Conservation (phyloP, 2,797 vertebrate genomes). For the Alca torda region DNA sequence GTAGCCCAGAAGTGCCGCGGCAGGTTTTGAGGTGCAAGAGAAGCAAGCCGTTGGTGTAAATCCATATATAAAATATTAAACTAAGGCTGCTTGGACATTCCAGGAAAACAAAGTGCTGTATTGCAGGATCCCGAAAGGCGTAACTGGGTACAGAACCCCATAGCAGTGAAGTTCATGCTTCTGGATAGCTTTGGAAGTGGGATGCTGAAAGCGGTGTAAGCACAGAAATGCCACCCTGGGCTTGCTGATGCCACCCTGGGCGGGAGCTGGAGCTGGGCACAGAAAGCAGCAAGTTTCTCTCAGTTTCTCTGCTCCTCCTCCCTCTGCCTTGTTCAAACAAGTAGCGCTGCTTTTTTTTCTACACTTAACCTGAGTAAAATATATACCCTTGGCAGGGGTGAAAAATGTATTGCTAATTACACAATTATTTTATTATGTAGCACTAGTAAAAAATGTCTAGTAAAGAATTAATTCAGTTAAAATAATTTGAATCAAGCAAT, state of each 20-base stretch:
- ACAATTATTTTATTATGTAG: conserved; percentile 81
- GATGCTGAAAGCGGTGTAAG: not conserved
- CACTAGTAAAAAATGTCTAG: conserved; percentile 79
- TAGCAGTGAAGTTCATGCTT: fast-evolving
- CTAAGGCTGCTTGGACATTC: not conserved
- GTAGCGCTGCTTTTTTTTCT: conserved; percentile 11
- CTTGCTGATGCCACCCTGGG: not conserved
- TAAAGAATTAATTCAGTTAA: conserved; percentile 83
- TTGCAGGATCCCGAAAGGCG: not conserved
- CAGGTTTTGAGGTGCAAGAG: not conserved
- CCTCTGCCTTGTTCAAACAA: not conserved
- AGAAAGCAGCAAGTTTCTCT: not conserved
- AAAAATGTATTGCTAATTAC: conserved; percentile 80
- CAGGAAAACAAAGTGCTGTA: not conserved
- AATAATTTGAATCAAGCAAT: conserved; percentile 84
- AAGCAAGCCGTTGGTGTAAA: not conserved
- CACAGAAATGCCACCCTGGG: not conserved
- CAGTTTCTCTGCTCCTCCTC: not conserved
- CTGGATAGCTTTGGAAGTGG: not conserved
- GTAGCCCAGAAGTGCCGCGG: not conserved
- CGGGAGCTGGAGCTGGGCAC: not conserved
- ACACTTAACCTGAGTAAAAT: conserved; percentile 68
- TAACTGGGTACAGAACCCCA: not conserved
- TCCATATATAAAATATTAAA: not conserved
- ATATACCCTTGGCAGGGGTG: conserved; percentile 72